Evolutionary conservation across 2,888 invertebrate species (phyloP), one percentile per base, ranked within the genome.

Genomic region (Plebejus anna): DNA sequence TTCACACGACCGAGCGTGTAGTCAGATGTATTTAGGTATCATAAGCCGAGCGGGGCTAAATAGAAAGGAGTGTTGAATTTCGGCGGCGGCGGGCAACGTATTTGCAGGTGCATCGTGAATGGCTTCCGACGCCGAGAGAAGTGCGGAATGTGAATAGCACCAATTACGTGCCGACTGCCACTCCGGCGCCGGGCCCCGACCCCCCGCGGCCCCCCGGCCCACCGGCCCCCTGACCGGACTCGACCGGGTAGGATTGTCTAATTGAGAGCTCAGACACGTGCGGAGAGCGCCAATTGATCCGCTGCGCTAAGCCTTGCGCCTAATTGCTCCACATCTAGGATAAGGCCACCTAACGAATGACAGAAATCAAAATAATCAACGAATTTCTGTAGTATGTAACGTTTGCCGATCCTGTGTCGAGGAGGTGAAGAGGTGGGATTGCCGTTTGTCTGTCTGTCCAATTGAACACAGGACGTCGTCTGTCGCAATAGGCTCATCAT

Each of bases 261-360:
- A 87, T 84, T 84, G 83, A 83, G 82, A 80, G 79, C 79, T 38
- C 28, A 84, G 82, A 84, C 83, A 82, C 80, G 81, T 82, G 51
- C 55, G 42, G n/a, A 38, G 71, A n/a, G 71, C 7, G 61, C 32
- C 13, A 66, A 66, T 66, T 16, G 66, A 66, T 66, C 66, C 13
- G 66, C 13, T 36, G 61, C 61, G 28, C 28, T 61, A 32, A 28
- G 11, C 66, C 32, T 32, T 1, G 32, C 11, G 32, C 66, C 13
- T 66, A 32, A 66, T 66, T 13, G 66, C 66, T 66, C 32, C 32
- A 66, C 32, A 66, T 32, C 32, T 32, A 28, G 0, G 61, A 28
- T 66, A 13, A 36, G 66, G 32, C 9, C 11, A 7, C 9, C 32
- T 22, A 36, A 16, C 61, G 61, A 61, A 61, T 22, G 7, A n/a